These are phyloP conservation scores for Penaeus chinensis DNA, from an alignment of 1,140 invertebrate species.

Conservation along the genomic window DNA sequence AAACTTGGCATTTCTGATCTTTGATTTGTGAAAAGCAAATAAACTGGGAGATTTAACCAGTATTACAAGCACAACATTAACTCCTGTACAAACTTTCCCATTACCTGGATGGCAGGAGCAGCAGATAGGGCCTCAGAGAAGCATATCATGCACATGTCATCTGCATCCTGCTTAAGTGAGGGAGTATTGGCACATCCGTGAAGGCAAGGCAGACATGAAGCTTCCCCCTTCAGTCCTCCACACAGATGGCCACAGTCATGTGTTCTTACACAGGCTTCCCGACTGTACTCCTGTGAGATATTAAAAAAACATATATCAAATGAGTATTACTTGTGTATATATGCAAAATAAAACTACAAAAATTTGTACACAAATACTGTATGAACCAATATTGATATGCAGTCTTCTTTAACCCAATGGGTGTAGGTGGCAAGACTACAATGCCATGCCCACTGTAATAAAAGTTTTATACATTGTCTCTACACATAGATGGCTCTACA, in stretches of 20 bases:
- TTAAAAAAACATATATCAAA: conserved; percentile 45
- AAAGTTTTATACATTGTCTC: too few species aligned
- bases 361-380: too few species aligned
- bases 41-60: too few species aligned
- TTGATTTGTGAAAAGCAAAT: too few species aligned
- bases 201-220: conserved; percentile 87
- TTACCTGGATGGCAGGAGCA: conserved; percentile 85
- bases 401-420: too few species aligned
- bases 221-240: conserved; percentile 88
- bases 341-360: too few species aligned
- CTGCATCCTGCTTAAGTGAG: conserved; percentile 88
- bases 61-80: too few species aligned
- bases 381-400: too few species aligned
- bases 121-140: conserved; percentile 95
- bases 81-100: conserved; percentile 68
- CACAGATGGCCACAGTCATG: conserved; percentile 92
- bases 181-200: conserved; percentile 72
- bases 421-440: too few species aligned
- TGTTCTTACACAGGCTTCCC: conserved; percentile 85
- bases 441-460: too few species aligned
- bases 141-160: conserved; percentile 99
- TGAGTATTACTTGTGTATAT: neutral
- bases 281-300: conserved; percentile 76
- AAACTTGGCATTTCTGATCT: too few species aligned
- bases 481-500: too few species aligned